Evolutionary conservation across 2,888 invertebrate genomes (phyloP).

Genomic region (Mythimna impura): DNA sequence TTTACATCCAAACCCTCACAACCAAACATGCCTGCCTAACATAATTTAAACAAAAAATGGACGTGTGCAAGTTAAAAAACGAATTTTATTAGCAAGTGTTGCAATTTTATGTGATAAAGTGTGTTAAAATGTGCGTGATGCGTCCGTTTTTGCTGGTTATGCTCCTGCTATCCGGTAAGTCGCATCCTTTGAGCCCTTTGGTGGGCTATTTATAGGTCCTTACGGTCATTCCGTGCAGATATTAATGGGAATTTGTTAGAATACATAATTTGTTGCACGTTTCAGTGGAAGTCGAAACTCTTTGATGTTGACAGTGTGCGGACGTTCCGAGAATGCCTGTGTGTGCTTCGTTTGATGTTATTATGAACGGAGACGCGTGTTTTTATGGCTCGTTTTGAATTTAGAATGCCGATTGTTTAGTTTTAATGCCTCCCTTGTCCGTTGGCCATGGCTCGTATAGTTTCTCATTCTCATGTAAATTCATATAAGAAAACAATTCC

Average conservation of each 20-base stretch:
- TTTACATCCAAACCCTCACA: slow-evolving; percentile 71
- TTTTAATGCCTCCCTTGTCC: slow-evolving; percentile 20
- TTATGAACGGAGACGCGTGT: slow-evolving; percentile 64
- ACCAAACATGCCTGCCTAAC: slow-evolving; percentile 71
- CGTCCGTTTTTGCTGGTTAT: slow-evolving; percentile 77
- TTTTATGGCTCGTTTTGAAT: slow-evolving; percentile 63
- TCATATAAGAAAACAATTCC: slow-evolving; percentile 12
- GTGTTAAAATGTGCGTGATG: slow-evolving; percentile 81
- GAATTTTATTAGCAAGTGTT: slow-evolving; percentile 62
- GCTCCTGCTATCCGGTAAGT: slow-evolving; percentile 86
- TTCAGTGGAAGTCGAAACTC: slow-evolving; percentile 64
- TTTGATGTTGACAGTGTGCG: slow-evolving; percentile 71
- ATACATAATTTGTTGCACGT: slow-evolving; percentile 72
- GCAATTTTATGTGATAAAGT: slow-evolving; percentile 74
- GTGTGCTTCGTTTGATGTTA: slow-evolving; percentile 70
- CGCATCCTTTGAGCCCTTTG: slow-evolving; percentile 82
- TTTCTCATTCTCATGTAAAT: neutral
- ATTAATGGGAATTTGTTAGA: slow-evolving; percentile 82
- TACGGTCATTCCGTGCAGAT: slow-evolving; percentile 83
- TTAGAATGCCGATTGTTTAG: slow-evolving; percentile 60
- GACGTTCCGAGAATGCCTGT: slow-evolving; percentile 64
- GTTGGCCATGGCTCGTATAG: neutral
- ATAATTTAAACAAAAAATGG: slow-evolving; percentile 75
- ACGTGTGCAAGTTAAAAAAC: slow-evolving; percentile 57
- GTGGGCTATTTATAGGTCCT: slow-evolving; percentile 83